Evolutionary conservation across 1,140 invertebrate species (phyloP).

Genomic region (Pogonus chalceus): DNA sequence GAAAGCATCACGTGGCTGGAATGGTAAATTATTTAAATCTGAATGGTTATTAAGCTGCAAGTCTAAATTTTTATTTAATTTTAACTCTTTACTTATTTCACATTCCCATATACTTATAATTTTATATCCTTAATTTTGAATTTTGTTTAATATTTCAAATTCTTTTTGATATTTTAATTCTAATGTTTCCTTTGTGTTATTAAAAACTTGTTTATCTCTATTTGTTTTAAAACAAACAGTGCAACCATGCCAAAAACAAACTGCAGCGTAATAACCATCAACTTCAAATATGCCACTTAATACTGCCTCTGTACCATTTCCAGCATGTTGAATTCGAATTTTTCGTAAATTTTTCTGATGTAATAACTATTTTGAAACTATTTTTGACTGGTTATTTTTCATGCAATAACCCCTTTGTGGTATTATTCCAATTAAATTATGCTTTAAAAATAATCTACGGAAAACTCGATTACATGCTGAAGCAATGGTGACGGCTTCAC

Average conservation of each 20-base stretch:
- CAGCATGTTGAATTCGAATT: conserved; percentile 12
- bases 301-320: not conserved
- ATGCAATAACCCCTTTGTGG: not conserved
- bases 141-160: not conserved
- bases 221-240: not conserved
- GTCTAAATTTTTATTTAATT: not conserved
- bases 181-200: not conserved
- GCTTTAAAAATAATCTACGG: not conserved
- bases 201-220: not conserved
- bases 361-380: not conserved
- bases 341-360: not conserved
- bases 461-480: not conserved
- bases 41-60: not conserved
- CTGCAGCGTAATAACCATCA: conserved; percentile 7
- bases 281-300: conserved; percentile 10
- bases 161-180: not conserved
- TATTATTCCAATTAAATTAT: not conserved
- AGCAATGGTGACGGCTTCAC: not conserved
- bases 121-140: not conserved
- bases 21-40: not conserved
- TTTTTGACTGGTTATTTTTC: not conserved
- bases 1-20: conserved; percentile 11
- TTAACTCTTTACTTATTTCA: not conserved
- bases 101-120: not conserved
- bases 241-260: conserved; percentile 13